Base-by-base conservation (phyloP, 2,113 vertebrate species). In the Platysternon megacephalum region DNA sequence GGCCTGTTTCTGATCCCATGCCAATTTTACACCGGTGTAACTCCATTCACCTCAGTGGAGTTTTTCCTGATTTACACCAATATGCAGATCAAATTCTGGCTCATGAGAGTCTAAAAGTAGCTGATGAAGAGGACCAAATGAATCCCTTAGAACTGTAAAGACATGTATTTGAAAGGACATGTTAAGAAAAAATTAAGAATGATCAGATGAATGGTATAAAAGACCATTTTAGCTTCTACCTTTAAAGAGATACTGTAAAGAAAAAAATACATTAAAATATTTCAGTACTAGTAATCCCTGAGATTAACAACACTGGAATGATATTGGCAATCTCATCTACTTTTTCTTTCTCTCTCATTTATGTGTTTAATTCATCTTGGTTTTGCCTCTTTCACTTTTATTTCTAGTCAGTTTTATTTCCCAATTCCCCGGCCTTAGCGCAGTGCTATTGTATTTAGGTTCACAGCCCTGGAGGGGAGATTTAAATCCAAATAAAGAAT, bases 1-100 rank as follows among this genome's bases (percentile, higher is more conserved):
- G n/a, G 21, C 19, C 42, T 86, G 52, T 85, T 58, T 72, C 65
- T 93, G 91, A 92, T 90, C 78, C 85, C 48, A n/a, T 85, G 80
- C 84, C 79, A 92, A 6, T 87, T 83, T 86, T 76, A 92, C 42
- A 9, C 21, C 65, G 3, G 2, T 0, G 0, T 88, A 80, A 46
- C 14, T 51, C 68, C n/a, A 19, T 10, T 78, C 48, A 49, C 58
- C 1, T 0, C 79, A 88, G 19, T 39, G 26, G 55, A 91, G 17
- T 39, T 91, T 22, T 81, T 84, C 2, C 0, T 94, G 61, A 55
- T 82, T 93, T 55, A 32, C 51, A 91, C 74, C 19, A 58, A 46
- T 0, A 2, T 82, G 24, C 92, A 86, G 88, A 83, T 91, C 1
- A 4, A 4, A 85, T 93, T 87, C 12, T 53, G 5, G 10, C 81